A percentile compares a stretch with the other conserved stretches of the same genome.
These are phyloP conservation scores for Todiramphus saurophagus DNA, from an alignment of 2,113 vertebrate genomes.

Conservation along the genomic window DNA sequence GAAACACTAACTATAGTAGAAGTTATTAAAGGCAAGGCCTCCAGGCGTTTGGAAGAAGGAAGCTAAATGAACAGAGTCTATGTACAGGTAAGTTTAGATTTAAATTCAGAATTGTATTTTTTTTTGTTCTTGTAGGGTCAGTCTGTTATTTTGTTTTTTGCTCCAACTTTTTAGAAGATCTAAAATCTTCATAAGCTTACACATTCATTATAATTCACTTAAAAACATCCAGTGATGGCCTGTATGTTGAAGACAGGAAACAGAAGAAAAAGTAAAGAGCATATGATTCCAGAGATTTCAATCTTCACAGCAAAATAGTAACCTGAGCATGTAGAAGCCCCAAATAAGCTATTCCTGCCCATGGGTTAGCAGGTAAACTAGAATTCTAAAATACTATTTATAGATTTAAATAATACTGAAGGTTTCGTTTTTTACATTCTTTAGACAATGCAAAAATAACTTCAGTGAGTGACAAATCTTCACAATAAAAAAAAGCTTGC, in stretches of 20 bases:
- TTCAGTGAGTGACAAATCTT: not conserved
- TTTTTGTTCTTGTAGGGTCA: not conserved
- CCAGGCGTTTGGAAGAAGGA: not conserved
- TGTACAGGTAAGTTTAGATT: not conserved
- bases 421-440: not conserved
- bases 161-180: not conserved
- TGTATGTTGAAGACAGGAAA: conserved; percentile 19
- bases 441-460: not conserved
- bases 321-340: not conserved
- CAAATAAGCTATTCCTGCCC: not conserved
- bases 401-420: conserved; percentile 2
- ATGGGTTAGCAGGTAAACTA: not conserved
- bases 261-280: not conserved
- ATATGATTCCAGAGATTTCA: not conserved
- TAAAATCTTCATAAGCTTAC: conserved; percentile 20
- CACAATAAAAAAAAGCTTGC: not conserved
- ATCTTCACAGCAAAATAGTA: conserved; percentile 17
- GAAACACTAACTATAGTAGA: not conserved
- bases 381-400: conserved; percentile 12
- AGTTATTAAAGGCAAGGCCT: not conserved
- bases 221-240: not conserved
- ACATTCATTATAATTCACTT: conserved; percentile 26
- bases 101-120: not conserved
- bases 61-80: not conserved
- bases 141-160: not conserved